Evolutionary conservation across 2,797 vertebrate species (phyloP).

Genomic region (Schizothorax lantsangensis): DNA sequence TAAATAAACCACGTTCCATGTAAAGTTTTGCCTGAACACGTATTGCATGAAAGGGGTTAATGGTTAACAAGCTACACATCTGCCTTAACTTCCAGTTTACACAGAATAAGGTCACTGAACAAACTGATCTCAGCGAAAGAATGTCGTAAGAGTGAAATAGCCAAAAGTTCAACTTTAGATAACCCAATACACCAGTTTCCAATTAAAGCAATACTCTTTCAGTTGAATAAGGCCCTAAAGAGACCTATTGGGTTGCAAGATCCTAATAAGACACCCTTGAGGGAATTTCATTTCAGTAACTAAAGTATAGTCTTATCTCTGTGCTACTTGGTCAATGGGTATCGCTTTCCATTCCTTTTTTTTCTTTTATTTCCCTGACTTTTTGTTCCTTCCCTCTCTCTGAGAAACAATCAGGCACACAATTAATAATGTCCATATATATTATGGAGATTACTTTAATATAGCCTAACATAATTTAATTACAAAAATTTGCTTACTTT

Average conservation of each 20-base stretch:
- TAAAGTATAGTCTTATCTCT: slow-evolving; percentile 36
- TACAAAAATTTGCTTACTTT: background rate
- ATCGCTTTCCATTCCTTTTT: slow-evolving; percentile 11
- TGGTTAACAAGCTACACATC: slow-evolving; percentile 30
- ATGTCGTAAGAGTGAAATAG: slow-evolving; percentile 17
- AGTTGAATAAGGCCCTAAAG: slow-evolving; percentile 12
- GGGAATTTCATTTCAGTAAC: slow-evolving; percentile 29
- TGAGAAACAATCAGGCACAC: background rate
- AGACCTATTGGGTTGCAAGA: slow-evolving; percentile 18
- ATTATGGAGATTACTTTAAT: background rate
- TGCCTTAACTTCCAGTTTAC: background rate
- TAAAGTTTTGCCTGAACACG: background rate
- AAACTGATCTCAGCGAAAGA: slow-evolving; percentile 16
- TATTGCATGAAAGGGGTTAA: slow-evolving; percentile 21
- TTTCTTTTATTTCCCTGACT: slow-evolving; percentile 6
- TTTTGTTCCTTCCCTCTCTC: background rate
- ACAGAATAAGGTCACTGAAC: slow-evolving; percentile 4
- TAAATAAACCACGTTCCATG: background rate
- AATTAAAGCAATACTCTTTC: slow-evolving; percentile 38
- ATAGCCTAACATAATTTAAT: background rate
- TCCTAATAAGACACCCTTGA: slow-evolving; percentile 27
- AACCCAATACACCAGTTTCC: slow-evolving; percentile 32
- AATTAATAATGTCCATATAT: background rate
- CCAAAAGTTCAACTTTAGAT: slow-evolving; percentile 31
- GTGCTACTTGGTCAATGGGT: slow-evolving; percentile 6